Evolutionary conservation across 2,888 invertebrate species (phyloP), one percentile per base, ranked within the genome.

Genomic region (Hypena proboscidalis): DNA sequence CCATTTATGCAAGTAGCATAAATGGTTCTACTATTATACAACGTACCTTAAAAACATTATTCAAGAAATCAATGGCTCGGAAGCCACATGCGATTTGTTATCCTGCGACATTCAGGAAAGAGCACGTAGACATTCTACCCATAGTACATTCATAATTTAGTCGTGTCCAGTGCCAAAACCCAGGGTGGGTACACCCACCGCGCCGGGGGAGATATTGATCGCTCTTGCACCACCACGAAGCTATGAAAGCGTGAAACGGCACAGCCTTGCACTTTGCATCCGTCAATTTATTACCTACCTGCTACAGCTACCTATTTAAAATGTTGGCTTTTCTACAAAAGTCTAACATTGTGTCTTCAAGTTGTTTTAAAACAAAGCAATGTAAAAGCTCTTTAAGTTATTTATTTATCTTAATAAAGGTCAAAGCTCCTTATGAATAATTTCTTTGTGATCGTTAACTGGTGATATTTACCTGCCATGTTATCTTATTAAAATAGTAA

Each of bases 201-300:
- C 50, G 22, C 20, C 27, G 43, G 49, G 34, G 23, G 41, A 26
- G 53, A 36, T 66, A 66, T 66, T 49, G 66, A 66, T 67, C 66
- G 65, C 34, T 30, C 37, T 35, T 58, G 61, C 65, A 58, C 36
- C 48, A 22, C 15, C 19, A 19, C 37, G 26, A 21, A 20, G 37
- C 22, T 45, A 29, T 43, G 37, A 34, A 43, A 49, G 27, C 36
- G 33, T 36, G 39, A 45, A 40, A 30, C 26, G 42, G 33, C 25
- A 27, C 31, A 46, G 37, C 19, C 30, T 34, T 51, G 40, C 41
- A 32, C 39, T 55, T 42, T 39, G 31, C 29, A 36, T 42, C 25
- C 21, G n/a, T 13, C 9, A 25, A 26, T 43, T 33, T 21, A 17
- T 17, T 25, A 46, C 41, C 33, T 46, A 20, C 37, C 34, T 56